Percentiles rank a stretch among this genome's conserved stretches.
phyloP scores from a whole-genome alignment of 2,888 invertebrate species.

The Ennomos erosarius region DNA sequence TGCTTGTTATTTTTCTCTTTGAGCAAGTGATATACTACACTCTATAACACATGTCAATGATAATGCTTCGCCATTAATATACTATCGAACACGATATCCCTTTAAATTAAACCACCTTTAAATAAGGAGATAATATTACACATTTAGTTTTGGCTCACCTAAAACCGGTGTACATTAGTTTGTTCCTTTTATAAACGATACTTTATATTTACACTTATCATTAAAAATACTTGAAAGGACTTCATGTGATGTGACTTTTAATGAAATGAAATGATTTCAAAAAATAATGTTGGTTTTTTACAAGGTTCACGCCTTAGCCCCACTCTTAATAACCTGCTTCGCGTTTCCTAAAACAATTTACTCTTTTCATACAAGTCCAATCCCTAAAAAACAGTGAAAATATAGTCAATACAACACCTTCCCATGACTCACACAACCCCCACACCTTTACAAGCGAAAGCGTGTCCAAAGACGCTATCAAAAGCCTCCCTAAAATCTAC shows the following conservation, averaged over 20 bases:
- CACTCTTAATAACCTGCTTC: neutral
- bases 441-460: slow-evolving; percentile 20
- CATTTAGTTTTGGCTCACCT: no score
- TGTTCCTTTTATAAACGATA: no score
- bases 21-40: neutral
- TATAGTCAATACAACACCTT: slow-evolving; percentile 20
- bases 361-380: neutral
- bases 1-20: slow-evolving; percentile 36
- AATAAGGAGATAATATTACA: no score
- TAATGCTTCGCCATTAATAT: no score
- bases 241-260: slow-evolving; percentile 4
- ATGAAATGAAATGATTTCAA: slow-evolving; percentile 2
- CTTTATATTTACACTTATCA: no score
- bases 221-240: no score
- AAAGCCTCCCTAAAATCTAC: slow-evolving; percentile 39
- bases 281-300: slow-evolving; percentile 3
- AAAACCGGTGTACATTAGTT: no score
- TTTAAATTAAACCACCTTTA: no score
- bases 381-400: slow-evolving; percentile 1
- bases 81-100: no score
- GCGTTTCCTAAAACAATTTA: neutral
- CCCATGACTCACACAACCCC: slow-evolving; percentile 36
- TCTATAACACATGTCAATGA: no score
- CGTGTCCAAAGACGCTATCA: slow-evolving; percentile 24
- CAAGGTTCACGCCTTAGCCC: slow-evolving; percentile 14